Evolutionary conservation across 2,888 invertebrate genomes (phyloP).

Genomic region (Hypercompe scribonia): DNA sequence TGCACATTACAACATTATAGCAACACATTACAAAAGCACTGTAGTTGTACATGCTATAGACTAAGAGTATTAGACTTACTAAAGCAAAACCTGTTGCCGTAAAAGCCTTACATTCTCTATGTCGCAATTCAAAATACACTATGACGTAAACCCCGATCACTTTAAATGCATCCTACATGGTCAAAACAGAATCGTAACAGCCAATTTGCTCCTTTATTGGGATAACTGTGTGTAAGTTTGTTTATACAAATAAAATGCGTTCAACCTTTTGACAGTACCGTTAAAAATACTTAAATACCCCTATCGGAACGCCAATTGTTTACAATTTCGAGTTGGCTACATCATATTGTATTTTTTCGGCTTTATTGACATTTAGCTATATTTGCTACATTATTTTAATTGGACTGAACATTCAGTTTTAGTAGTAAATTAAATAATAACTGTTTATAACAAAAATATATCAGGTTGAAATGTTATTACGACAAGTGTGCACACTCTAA

Average conservation of each 20-base stretch:
- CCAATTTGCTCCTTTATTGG: background rate
- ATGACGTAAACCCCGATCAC: background rate
- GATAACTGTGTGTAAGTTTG: background rate
- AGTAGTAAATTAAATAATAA: background rate
- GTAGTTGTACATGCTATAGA: background rate
- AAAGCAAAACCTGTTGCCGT: background rate
- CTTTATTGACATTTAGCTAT: background rate
- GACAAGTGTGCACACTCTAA: background rate
- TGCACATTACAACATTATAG: background rate
- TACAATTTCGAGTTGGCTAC: background rate
- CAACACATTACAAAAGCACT: background rate
- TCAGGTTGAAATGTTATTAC: background rate
- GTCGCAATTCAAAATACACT: background rate
- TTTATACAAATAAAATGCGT: background rate
- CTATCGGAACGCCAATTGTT: background rate
- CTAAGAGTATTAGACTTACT: background rate
- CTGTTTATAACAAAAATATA: background rate
- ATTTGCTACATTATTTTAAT: background rate
- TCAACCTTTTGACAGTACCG: background rate
- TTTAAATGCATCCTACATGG: background rate
- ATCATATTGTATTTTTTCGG: background rate
- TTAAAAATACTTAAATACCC: background rate
- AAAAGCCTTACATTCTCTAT: conserved; percentile 1
- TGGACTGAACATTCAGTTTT: background rate
- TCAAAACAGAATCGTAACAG: background rate